A percentile compares a stretch with the other conserved stretches of the same genome.
phyloP scores from a whole-genome alignment of 2,113 vertebrate genomes.

The Scalopus aquaticus region DNA sequence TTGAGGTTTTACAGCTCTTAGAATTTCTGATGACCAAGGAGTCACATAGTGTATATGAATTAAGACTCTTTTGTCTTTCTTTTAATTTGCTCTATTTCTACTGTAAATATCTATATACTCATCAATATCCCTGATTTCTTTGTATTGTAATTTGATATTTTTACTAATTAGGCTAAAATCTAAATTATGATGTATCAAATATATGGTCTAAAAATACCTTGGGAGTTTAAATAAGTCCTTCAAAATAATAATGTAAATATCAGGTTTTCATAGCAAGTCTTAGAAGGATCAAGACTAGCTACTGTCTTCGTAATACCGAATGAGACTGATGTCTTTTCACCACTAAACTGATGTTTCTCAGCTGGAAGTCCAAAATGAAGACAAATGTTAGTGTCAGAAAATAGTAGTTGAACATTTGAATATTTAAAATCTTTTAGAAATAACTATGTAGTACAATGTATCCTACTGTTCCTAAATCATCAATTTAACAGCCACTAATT shows the following conservation, averaged over 20 bases:
- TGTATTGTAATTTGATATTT: conserved; percentile 13
- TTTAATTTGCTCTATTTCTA: background rate
- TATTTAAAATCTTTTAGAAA: conserved; percentile 68
- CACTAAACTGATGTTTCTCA: conserved; percentile 64
- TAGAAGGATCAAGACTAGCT: conserved; percentile 2
- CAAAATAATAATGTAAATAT: background rate
- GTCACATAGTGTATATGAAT: background rate
- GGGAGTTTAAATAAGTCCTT: background rate
- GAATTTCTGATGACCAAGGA: background rate
- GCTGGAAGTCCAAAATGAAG: conserved; percentile 67
- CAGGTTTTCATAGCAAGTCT: background rate
- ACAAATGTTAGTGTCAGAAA: conserved; percentile 67
- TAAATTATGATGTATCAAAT: background rate
- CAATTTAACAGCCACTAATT: conserved; percentile 53
- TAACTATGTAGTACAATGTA: conserved; percentile 35
- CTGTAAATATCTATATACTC: background rate
- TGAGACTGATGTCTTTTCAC: background rate
- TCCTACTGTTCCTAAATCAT: conserved; percentile 56
- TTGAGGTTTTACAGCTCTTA: conserved; percentile 21
- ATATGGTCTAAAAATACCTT: background rate
- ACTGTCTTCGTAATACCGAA: background rate
- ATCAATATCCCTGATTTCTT: background rate
- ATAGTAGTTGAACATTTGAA: conserved; percentile 61
- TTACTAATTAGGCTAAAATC: background rate
- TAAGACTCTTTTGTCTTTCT: background rate